Base-by-base conservation (phyloP, 2,888 invertebrate species). In the Xanthia togata region DNA sequence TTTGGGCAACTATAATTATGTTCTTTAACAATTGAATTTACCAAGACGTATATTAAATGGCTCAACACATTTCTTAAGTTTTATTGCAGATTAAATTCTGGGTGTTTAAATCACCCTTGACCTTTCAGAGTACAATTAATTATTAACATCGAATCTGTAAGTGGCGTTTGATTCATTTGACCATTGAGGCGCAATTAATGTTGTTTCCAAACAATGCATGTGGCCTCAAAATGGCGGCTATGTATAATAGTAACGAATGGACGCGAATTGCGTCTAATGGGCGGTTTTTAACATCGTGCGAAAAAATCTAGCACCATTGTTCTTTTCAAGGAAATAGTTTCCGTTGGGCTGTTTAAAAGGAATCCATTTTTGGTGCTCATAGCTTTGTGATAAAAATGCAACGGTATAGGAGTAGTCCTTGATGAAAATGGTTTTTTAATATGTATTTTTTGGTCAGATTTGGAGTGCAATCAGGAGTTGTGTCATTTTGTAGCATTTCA, bases 261-360 rank as follows among this genome's bases (percentile, higher is more conserved):
- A 92, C 89, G 92, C 90, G 92, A 94, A 95, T 92, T 93, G 90
- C 91, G 87, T 87, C 90, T 93, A 94, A 94, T 93, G 89, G 90
- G 79, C 84, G 89, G 89, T 89, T 92, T 92, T 92, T 89, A 90
- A 90, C 89, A 91, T 92, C 94, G 95, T 94, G 94, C 90, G 94
- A 95, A 95, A 93, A 92, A 89, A 92, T 92, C 92, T 85, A 90
- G 84, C 83, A 82, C 90, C 89, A 94, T 95, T 95, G 94, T 95
- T 93, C 88, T 84, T 76, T 89, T 90, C 90, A 91, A 92, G 90
- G 90, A 91, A 92, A 91, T 89, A 86, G 73, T 81, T 85, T 87
- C 84, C 79, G 82, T 84, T 86, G 12, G 64, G 62, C n/a, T 85
- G 62, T 81, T 71, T 41, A 70, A 65, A 64, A 71, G 60, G 73